These are phyloP conservation scores for Heliconius ismenius DNA, from an alignment of 2,888 invertebrate genomes.

Conservation along the genomic window DNA sequence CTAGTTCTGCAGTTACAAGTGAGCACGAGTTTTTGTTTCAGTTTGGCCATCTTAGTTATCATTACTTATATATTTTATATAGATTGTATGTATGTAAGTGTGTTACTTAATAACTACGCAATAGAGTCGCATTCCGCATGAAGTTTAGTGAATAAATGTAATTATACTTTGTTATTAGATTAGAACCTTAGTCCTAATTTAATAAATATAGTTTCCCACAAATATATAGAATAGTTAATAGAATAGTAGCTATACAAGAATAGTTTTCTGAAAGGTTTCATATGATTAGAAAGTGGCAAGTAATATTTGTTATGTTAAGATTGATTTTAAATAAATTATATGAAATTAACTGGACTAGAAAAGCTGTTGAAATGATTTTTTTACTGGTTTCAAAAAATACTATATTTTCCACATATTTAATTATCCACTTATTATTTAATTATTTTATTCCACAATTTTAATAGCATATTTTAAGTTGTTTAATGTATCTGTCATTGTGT, in stretches of 20 bases:
- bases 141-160: neutral
- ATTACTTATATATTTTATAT: slow-evolving; percentile 10
- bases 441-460: no score
- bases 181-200: neutral
- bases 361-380: no score
- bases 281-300: neutral
- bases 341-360: no score
- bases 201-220: neutral
- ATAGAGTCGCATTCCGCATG: neutral
- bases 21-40: slow-evolving; percentile 23
- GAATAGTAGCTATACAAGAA: no score
- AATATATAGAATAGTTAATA: no score
- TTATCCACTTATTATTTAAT: no score
- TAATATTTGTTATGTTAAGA: neutral
- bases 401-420: no score
- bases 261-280: neutral
- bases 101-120: slow-evolving; percentile 8
- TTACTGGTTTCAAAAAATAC: no score
- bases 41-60: slow-evolving; percentile 18
- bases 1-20: slow-evolving; percentile 21
- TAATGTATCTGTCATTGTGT: no score
- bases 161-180: slow-evolving; percentile 13
- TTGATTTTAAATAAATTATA: neutral
- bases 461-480: neutral
- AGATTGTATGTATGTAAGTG: neutral